Evolutionary conservation across 2,888 invertebrate genomes (phyloP).

Genomic region (Itoplectis maculator): DNA sequence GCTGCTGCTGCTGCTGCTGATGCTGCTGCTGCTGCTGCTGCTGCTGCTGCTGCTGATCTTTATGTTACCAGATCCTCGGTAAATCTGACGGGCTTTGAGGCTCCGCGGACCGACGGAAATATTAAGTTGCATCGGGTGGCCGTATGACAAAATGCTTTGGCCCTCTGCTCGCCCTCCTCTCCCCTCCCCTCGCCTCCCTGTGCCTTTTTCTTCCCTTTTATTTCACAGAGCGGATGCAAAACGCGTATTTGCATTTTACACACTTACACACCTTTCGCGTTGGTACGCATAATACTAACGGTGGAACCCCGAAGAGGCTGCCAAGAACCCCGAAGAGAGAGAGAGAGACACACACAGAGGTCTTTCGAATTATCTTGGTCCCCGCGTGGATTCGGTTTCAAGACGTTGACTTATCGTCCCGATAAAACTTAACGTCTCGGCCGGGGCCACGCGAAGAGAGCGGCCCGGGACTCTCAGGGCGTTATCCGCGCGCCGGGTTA

Average conservation of each 20-base stretch:
- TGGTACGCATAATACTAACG: conserved; percentile 55
- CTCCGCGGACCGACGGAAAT: conserved; percentile 71
- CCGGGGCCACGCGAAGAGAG: conserved; percentile 63
- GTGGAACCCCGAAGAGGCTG: conserved; percentile 34
- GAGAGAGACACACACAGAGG: conserved; percentile 43
- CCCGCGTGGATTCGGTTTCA: conserved; percentile 74
- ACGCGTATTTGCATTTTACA: background rate
- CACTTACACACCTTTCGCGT: conserved; percentile 18
- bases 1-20: conserved; percentile 33
- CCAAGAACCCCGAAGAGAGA: conserved; percentile 41
- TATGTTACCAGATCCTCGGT: conserved; percentile 77
- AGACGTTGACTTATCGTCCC: conserved; percentile 75
- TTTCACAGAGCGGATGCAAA: conserved; percentile 43
- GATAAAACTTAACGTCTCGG: conserved; percentile 76
- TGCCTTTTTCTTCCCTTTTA: conserved; percentile 54
- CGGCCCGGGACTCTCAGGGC: conserved; percentile 36
- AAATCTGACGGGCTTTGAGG: conserved; percentile 75
- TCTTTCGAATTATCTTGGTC: conserved; percentile 60
- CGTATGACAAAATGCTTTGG: conserved; percentile 68
- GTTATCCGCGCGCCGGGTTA: conserved; percentile 64
- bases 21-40: conserved; percentile 38
- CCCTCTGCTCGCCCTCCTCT: conserved; percentile 57
- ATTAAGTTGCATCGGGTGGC: conserved; percentile 73
- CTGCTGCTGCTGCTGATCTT: conserved; percentile 74
- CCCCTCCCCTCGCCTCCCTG: too few relatives aligned